Percentiles rank a stretch among this genome's conserved stretches.
These are phyloP conservation scores for Neolamprologus toae DNA, from an alignment of 2,113 vertebrate species.

Conservation along the genomic window DNA sequence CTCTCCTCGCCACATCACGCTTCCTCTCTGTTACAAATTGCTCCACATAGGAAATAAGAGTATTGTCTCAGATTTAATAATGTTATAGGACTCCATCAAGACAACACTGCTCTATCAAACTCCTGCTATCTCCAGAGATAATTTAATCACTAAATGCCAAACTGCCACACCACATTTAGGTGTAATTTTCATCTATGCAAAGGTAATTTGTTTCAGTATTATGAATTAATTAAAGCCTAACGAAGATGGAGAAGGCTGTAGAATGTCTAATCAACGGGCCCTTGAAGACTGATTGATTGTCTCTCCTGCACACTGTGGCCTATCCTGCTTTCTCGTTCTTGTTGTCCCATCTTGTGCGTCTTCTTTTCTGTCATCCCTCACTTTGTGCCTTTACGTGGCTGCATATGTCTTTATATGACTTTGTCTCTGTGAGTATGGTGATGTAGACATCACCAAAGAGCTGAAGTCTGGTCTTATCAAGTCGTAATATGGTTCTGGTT, in stretches of 20 bases:
- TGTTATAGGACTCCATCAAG: constrained; percentile 69
- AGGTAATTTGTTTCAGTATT: constrained; percentile 83
- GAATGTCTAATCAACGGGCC: constrained; percentile 74
- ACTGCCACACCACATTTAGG: constrained; percentile 76
- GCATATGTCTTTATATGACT: not conserved
- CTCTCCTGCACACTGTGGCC: constrained; percentile 32
- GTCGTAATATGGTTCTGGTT: not conserved
- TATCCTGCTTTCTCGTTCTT: constrained; percentile 23
- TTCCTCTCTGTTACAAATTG: constrained; percentile 50
- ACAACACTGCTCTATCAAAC: constrained; percentile 68
- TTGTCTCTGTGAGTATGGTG: not conserved
- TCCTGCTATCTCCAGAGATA: constrained; percentile 68
- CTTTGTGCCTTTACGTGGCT: not conserved
- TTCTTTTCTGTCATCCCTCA: not conserved
- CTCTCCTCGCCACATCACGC: not conserved
- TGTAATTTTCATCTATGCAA: constrained; percentile 77
- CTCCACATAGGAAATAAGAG: constrained; percentile 49
- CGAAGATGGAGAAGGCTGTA: constrained; percentile 75
- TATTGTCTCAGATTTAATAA: constrained; percentile 75
- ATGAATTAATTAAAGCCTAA: constrained; percentile 81
- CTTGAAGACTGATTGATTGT: constrained; percentile 69
- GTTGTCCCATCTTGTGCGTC: not conserved
- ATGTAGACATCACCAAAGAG: not conserved
- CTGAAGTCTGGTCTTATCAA: not conserved
- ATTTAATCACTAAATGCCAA: constrained; percentile 79